Conservation (phyloP, 30 jellyfish, hydroid and myxozoan genomes). For the Euphysa ruthae region DNA sequence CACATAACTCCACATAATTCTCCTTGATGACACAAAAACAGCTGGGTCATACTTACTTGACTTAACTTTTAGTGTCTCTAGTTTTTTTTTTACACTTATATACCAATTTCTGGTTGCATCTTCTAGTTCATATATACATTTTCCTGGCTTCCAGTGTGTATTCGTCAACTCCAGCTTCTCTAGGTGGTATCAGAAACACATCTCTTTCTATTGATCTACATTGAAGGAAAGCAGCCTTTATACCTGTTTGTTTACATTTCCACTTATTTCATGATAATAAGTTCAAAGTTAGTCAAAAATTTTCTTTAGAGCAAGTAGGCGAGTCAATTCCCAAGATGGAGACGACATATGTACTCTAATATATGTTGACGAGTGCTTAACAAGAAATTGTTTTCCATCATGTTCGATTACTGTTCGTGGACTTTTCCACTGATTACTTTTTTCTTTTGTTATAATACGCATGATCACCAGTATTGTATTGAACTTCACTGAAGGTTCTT, state of each 20-base stretch:
- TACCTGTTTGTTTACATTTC: slow-evolving; percentile 21
- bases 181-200: slow-evolving; percentile 41
- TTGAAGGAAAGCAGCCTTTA: slow-evolving; percentile 45
- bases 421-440: slow-evolving; percentile 43
- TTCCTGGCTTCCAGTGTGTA: neutral
- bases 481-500: slow-evolving; percentile 28
- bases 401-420: slow-evolving; percentile 46
- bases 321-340: slow-evolving; percentile 28
- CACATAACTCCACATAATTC: too few relatives aligned
- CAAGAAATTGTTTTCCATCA: slow-evolving; percentile 18
- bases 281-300: slow-evolving; percentile 12
- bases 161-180: slow-evolving; percentile 27
- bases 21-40: too few relatives aligned
- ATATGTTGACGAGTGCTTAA: slow-evolving; percentile 17
- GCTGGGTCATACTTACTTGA: too few relatives aligned
- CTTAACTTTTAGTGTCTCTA: too few relatives aligned
- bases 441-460: slow-evolving; percentile 43
- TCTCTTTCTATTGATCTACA: slow-evolving; percentile 33
- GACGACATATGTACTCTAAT: slow-evolving; percentile 42
- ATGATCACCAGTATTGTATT: slow-evolving; percentile 32
- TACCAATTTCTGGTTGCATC: slow-evolving; percentile 31
- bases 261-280: slow-evolving; percentile 8
- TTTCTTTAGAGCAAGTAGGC: slow-evolving; percentile 43
- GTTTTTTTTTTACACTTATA: slow-evolving; percentile 14
- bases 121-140: slow-evolving; percentile 18